Percentiles rank a stretch among this genome's conserved stretches.
Conservation (phyloP, 2,797 vertebrate species). For the Eulemur mongoz region DNA sequence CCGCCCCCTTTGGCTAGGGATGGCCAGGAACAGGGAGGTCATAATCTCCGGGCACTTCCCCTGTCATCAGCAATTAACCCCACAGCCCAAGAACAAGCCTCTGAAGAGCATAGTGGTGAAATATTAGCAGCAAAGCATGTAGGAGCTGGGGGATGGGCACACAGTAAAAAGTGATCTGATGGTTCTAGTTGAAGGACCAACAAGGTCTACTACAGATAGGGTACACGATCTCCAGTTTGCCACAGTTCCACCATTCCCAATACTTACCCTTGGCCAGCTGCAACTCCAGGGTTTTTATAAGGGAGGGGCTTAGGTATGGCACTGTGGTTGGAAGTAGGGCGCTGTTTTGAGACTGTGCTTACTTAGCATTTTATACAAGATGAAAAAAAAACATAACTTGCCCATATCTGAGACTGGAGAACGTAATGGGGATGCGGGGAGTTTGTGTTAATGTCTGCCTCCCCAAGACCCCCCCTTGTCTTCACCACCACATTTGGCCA, state of each 20-base stretch:
- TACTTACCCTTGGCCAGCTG: not conserved
- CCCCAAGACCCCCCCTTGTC: not conserved
- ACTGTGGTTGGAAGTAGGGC: not conserved
- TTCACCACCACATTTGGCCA: not conserved
- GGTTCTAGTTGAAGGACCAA: not conserved
- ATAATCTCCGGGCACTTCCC: not conserved
- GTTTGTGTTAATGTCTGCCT: not conserved
- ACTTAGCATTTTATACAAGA: not conserved
- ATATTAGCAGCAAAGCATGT: not conserved
- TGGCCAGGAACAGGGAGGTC: not conserved
- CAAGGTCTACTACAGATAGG: too few relatives aligned
- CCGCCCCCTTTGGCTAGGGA: not conserved
- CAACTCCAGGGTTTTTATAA: not conserved
- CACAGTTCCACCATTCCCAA: not conserved
- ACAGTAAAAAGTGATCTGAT: not conserved
- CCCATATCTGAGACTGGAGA: not conserved
- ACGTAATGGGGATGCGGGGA: not conserved
- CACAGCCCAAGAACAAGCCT: not conserved
- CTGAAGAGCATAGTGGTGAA: not conserved
- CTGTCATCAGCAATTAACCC: not conserved
- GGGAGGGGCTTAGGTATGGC: not conserved
- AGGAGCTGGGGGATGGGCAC: not conserved
- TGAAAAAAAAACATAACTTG: not conserved
- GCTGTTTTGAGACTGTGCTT: not conserved
- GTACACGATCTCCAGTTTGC: not conserved